Conservation (phyloP, 2,113 vertebrate species). For the Ranitomeya imitator region DNA sequence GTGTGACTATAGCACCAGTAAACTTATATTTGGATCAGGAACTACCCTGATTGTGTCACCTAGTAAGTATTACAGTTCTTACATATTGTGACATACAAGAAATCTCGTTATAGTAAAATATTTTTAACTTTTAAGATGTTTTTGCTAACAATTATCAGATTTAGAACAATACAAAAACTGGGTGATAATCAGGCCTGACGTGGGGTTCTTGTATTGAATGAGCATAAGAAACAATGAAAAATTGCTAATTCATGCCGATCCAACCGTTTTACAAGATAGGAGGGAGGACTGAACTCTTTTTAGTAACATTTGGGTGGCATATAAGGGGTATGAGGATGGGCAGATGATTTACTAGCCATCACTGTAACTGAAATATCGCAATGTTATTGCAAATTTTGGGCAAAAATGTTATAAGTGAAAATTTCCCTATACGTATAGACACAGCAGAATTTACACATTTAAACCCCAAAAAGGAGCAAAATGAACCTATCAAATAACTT, state of each 20-base stretch:
- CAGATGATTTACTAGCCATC: background rate
- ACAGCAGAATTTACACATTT: background rate
- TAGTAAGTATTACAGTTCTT: slow-evolving; percentile 28
- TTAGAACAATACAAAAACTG: background rate
- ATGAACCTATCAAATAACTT: no score
- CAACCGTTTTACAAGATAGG: background rate
- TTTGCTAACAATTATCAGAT: background rate
- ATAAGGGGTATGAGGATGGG: background rate
- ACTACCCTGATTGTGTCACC: background rate
- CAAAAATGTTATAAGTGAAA: background rate
- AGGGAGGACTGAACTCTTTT: background rate
- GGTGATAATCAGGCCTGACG: background rate
- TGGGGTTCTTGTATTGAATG: background rate
- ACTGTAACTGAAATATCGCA: background rate
- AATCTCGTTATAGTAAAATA: background rate
- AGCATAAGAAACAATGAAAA: background rate
- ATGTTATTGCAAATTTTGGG: background rate
- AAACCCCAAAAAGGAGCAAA: no score
- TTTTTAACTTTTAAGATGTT: background rate
- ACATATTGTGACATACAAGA: background rate
- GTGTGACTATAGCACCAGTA: slow-evolving; percentile 19
- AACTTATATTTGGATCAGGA: slow-evolving; percentile 6
- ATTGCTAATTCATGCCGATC: background rate
- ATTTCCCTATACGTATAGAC: background rate
- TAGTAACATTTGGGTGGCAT: background rate